phyloP scores from a whole-genome alignment of 2,797 vertebrate species.

The Semaprochilodus insignis region DNA sequence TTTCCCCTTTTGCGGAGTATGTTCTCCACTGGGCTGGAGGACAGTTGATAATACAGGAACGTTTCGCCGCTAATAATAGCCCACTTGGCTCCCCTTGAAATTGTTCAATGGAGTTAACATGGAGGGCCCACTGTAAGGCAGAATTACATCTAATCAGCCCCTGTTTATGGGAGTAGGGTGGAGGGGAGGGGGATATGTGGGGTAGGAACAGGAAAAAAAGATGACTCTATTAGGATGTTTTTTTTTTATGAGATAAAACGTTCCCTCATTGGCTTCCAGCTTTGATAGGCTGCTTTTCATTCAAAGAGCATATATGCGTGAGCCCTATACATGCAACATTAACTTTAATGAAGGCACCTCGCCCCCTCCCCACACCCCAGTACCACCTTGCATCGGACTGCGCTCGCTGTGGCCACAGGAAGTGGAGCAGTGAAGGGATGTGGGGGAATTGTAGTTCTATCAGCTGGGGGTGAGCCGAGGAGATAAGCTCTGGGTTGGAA shows the following conservation, averaged over 20 bases:
- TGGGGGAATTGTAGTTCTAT: constrained; percentile 89
- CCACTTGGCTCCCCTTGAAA: constrained; percentile 63
- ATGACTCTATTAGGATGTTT: constrained; percentile 8
- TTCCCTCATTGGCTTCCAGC: constrained; percentile 19
- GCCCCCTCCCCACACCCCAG: neutral
- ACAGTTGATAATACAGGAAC: constrained; percentile 75
- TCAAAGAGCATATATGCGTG: constrained; percentile 14
- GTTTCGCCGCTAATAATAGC: constrained; percentile 78
- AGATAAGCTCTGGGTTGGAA: constrained; percentile 71
- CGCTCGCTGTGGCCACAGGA: constrained; percentile 85
- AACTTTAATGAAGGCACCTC: constrained; percentile 25
- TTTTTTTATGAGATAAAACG: constrained; percentile 24
- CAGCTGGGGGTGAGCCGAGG: constrained; percentile 60
- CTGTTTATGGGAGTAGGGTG: constrained; percentile 21
- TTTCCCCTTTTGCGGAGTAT: constrained; percentile 73
- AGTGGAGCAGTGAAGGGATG: constrained; percentile 84
- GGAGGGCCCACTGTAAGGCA: constrained; percentile 48
- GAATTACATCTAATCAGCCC: constrained; percentile 55
- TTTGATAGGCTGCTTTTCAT: constrained; percentile 35
- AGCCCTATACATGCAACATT: constrained; percentile 10
- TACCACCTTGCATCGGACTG: constrained; percentile 54
- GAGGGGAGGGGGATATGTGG: neutral
- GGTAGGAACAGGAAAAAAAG: neutral
- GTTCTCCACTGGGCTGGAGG: constrained; percentile 68
- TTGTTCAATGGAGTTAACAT: constrained; percentile 69